A percentile compares a stretch with the other conserved stretches of the same genome.
Conservation (phyloP, 2,113 vertebrate species). For the Thalassarche chlororhynchos region DNA sequence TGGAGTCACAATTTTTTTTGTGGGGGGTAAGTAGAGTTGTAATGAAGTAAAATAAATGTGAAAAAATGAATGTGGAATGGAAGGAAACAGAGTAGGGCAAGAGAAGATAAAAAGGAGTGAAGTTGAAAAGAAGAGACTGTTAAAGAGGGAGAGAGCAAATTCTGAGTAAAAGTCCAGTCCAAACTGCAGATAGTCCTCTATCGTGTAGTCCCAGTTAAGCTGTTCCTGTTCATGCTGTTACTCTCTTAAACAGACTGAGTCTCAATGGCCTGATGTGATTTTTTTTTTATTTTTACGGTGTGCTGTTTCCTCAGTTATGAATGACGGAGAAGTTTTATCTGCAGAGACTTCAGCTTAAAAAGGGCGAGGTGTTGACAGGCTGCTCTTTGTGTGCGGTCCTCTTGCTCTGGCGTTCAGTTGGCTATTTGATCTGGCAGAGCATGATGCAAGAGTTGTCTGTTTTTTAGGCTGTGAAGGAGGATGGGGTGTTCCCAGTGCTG, state of each 20-base stretch:
- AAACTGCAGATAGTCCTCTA: neutral
- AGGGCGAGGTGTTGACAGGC: neutral
- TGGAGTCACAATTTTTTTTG: neutral
- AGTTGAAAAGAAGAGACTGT: neutral
- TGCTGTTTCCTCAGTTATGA: neutral
- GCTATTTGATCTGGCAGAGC: neutral
- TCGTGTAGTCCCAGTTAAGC: neutral
- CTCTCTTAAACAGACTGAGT: neutral
- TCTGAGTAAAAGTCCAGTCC: neutral
- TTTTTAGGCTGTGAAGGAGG: neutral
- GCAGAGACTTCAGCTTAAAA: neutral
- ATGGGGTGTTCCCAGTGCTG: neutral
- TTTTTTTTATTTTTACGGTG: neutral
- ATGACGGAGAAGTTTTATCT: neutral
- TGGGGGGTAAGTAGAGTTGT: neutral
- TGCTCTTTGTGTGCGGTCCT: neutral
- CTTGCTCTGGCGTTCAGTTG: neutral
- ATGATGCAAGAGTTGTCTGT: neutral
- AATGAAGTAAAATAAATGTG: neutral
- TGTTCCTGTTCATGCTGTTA: neutral
- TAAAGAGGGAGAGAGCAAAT: neutral
- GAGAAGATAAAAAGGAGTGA: neutral
- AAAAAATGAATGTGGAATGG: neutral
- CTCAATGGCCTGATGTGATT: neutral
- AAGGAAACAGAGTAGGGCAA: neutral